phyloP scores from a whole-genome alignment of 1,140 invertebrate species.

The Pseudomyrmex cubaensis region DNA sequence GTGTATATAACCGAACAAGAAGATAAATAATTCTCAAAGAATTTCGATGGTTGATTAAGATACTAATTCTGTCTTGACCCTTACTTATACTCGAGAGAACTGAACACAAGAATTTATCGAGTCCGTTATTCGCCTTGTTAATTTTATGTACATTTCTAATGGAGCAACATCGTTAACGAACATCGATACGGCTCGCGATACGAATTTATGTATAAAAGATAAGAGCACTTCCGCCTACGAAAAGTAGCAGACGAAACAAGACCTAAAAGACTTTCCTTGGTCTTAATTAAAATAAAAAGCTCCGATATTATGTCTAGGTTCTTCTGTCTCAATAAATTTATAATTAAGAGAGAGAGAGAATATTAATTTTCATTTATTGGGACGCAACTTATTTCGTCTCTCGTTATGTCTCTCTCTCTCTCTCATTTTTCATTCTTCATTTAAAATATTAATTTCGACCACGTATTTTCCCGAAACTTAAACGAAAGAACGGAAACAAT shows the following conservation, averaged over 20 bases:
- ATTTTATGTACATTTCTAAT: conserved; percentile 54
- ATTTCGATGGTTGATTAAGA: conserved; percentile 28
- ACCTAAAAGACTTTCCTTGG: conserved; percentile 9
- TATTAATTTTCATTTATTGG: too few species aligned
- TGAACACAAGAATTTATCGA: conserved; percentile 21
- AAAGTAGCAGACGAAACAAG: conserved; percentile 6
- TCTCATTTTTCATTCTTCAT: too few species aligned
- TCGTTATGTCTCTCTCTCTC: too few species aligned
- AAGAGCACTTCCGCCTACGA: not conserved
- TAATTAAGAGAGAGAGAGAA: too few species aligned
- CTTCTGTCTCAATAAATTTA: not conserved
- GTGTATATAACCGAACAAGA: not conserved
- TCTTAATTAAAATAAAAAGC: too few species aligned
- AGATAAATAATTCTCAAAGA: conserved; percentile 57
- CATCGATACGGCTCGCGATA: conserved; percentile 8
- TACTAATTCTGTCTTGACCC: conserved; percentile 51
- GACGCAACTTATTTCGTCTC: too few species aligned
- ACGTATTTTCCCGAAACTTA: not conserved
- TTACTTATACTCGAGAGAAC: not conserved
- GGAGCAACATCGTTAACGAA: conserved; percentile 25
- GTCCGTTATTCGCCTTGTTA: conserved; percentile 38
- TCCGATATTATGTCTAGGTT: not conserved
- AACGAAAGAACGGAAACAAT: not conserved
- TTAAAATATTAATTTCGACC: too few species aligned
- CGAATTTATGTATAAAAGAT: conserved; percentile 13